phyloP scores from a whole-genome alignment of 2,797 vertebrate genomes.

The Caiman crocodilus region DNA sequence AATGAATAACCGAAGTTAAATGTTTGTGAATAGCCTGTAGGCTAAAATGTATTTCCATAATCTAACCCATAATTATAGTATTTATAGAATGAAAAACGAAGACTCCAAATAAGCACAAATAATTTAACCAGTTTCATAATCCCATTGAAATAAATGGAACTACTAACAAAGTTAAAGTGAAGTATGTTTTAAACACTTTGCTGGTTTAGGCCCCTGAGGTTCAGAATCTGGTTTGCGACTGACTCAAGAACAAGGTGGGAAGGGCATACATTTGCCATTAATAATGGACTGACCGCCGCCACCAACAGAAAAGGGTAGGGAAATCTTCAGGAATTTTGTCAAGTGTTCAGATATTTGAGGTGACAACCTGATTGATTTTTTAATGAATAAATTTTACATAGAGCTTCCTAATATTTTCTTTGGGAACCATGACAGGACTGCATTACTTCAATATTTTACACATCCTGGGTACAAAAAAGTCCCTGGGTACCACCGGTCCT shows the following conservation, averaged over 20 bases:
- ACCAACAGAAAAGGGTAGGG: too few relatives aligned
- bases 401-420: too few relatives aligned
- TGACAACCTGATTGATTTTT: too few relatives aligned
- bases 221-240: too few relatives aligned
- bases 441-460: background rate
- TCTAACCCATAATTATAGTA: background rate
- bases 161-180: background rate
- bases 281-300: too few relatives aligned
- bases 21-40: background rate
- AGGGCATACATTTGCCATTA: too few relatives aligned
- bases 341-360: too few relatives aligned
- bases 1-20: background rate
- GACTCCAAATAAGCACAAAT: background rate
- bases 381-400: too few relatives aligned
- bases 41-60: background rate
- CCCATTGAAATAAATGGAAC: background rate
- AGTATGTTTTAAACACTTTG: background rate
- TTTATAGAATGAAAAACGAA: background rate
- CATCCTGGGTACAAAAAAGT: background rate
- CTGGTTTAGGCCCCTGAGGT: background rate
- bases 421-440: too few relatives aligned
- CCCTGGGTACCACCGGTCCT: background rate
- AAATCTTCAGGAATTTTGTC: too few relatives aligned
- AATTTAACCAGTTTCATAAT: background rate
- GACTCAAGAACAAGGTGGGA: too few relatives aligned